A percentile compares a stretch with the other conserved stretches of the same genome.
phyloP scores from a whole-genome alignment of 1,140 invertebrate species.

The Periplaneta americana region DNA sequence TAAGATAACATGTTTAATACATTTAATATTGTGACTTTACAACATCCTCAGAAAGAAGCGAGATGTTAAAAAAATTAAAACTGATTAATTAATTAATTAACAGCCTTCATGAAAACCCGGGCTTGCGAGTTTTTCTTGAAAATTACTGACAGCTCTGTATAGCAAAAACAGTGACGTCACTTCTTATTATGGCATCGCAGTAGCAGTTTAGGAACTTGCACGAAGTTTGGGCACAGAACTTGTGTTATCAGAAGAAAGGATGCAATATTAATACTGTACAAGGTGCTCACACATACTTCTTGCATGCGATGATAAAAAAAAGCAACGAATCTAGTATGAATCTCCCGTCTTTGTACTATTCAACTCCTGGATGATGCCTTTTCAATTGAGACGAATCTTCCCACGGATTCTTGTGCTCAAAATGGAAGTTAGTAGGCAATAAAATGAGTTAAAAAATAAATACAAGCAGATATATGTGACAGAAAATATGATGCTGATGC shows the following conservation, averaged over 20 bases:
- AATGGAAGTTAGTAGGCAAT: not conserved
- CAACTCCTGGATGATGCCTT: not conserved
- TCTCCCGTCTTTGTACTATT: not conserved
- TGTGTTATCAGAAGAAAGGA: not conserved
- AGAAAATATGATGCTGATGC: not conserved
- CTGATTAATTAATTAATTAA: not conserved
- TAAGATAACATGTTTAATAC: too few relatives aligned
- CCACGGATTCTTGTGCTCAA: not conserved
- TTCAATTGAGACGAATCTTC: not conserved
- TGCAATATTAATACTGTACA: constrained; percentile 3
- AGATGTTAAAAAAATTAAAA: too few relatives aligned
- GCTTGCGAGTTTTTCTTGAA: not conserved
- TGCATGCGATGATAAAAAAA: not conserved
- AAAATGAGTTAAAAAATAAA: not conserved
- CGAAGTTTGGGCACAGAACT: not conserved
- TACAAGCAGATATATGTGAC: not conserved
- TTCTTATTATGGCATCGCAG: not conserved
- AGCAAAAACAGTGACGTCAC: not conserved
- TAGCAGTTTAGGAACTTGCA: constrained; percentile 9
- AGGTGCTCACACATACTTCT: not conserved
- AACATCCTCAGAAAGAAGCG: too few relatives aligned
- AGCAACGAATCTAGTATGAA: not conserved
- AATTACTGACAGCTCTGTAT: not conserved
- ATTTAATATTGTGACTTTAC: too few relatives aligned
- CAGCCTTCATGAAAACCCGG: not conserved